A percentile compares a stretch with the other conserved stretches of the same genome.
Evolutionary conservation across 2,888 invertebrate genomes (phyloP).

Genomic region (Drosophila merina): DNA sequence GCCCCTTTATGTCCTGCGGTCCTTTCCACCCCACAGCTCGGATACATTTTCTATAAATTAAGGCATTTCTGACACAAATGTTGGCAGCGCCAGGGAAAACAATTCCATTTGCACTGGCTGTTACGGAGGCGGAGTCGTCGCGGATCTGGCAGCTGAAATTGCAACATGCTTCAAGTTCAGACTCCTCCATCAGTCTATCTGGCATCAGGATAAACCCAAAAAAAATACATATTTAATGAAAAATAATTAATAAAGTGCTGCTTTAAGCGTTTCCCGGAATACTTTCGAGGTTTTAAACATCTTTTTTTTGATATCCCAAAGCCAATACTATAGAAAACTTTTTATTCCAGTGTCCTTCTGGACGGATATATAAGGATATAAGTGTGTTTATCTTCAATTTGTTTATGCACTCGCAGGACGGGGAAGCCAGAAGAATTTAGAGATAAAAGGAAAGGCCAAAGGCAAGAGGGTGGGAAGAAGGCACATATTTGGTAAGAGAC

Average conservation of each 20-base stretch:
- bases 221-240: neutral
- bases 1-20: constrained; percentile 16
- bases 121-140: constrained; percentile 13
- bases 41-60: constrained; percentile 76
- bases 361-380: constrained; percentile 15
- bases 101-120: constrained; percentile 64
- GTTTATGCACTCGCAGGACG: constrained; percentile 44
- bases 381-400: constrained; percentile 47
- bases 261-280: neutral
- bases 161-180: constrained; percentile 42
- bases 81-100: constrained; percentile 56
- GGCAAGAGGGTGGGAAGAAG: neutral
- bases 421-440: neutral
- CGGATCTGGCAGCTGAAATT: constrained; percentile 45
- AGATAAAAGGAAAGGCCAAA: neutral
- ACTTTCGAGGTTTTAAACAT: neutral
- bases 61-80: constrained; percentile 54
- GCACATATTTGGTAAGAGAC: neutral
- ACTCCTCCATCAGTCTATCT: constrained; percentile 4
- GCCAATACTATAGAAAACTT: neutral
- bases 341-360: constrained; percentile 13
- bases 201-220: neutral
- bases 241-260: neutral
- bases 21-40: constrained; percentile 19
- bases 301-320: too few relatives aligned